phyloP scores from a whole-genome alignment of 2,113 vertebrate species.

The Lethenteron reissneri region DNA sequence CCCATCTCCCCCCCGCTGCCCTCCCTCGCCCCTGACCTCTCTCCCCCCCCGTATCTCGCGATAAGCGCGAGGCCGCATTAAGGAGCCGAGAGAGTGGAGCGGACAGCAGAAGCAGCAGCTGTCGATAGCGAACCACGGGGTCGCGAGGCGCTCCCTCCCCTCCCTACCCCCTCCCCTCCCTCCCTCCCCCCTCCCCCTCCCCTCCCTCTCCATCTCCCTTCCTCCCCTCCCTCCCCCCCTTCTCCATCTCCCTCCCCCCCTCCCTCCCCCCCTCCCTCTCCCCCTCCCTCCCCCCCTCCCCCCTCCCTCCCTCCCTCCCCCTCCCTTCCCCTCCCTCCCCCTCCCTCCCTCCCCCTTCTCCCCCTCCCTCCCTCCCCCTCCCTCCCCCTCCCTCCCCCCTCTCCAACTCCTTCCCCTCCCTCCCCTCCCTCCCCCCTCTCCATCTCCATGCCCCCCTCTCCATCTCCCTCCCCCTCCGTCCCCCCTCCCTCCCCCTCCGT shows the following conservation, averaged over 20 bases:
- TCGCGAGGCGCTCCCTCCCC: no score
- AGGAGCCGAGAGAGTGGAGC: no score
- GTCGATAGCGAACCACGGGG: no score
- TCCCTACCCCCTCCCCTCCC: no score
- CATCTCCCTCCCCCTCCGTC: not conserved
- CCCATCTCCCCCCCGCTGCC: no score
- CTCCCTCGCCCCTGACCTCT: no score
- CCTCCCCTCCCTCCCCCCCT: not conserved
- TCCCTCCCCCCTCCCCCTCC: not conserved
- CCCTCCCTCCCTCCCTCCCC: not conserved
- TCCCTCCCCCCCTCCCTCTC: not conserved
- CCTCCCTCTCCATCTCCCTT: not conserved
- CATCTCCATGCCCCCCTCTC: not conserved
- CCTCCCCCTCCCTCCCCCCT: not conserved
- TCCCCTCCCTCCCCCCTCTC: not conserved
- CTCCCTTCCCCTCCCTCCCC: not conserved
- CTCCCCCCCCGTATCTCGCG: no score
- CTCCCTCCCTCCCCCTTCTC: not conserved
- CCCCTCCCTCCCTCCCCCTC: not conserved
- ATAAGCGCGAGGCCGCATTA: no score
- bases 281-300: not conserved
- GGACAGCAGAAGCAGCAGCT: no score
- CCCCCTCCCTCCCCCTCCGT: not conserved
- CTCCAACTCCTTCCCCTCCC: not conserved
- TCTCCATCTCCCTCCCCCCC: not conserved